Conservation (phyloP, 1,140 invertebrate species). For the Cotesia vestalis region DNA sequence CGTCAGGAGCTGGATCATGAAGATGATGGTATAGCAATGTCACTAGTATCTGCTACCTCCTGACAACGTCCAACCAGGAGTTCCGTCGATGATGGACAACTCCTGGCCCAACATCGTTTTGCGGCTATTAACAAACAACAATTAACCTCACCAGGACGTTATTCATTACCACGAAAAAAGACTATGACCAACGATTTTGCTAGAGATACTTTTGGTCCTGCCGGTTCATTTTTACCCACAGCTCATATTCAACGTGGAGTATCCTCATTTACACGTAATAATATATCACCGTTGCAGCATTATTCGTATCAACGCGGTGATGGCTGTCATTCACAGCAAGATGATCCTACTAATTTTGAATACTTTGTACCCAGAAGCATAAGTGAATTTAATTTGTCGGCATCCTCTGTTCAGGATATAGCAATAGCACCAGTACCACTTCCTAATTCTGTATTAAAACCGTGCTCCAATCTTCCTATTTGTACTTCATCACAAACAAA, state of each 20-base stretch:
- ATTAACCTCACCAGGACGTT: slow-evolving; percentile 66
- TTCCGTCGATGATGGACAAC: slow-evolving; percentile 54
- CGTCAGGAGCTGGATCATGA: slow-evolving; percentile 50
- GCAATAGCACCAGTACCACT: slow-evolving; percentile 64
- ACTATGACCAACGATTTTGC: slow-evolving; percentile 50
- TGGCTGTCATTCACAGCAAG: slow-evolving; percentile 56
- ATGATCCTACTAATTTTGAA: slow-evolving; percentile 73
- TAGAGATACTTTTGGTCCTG: slow-evolving; percentile 56
- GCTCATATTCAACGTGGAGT: slow-evolving; percentile 58
- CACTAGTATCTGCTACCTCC: slow-evolving; percentile 68
- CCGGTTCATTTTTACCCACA: slow-evolving; percentile 73
- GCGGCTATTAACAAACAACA: slow-evolving; percentile 52
- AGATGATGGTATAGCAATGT: slow-evolving; percentile 70
- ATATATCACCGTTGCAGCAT: slow-evolving; percentile 40
- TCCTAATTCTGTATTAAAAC: slow-evolving; percentile 53
- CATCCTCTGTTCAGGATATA: slow-evolving; percentile 65
- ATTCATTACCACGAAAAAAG: slow-evolving; percentile 71
- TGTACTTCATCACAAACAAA: slow-evolving; percentile 46
- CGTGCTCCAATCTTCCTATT: slow-evolving; percentile 31
- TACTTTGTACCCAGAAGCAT: slow-evolving; percentile 84
- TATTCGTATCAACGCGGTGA: slow-evolving; percentile 51
- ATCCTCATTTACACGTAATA: slow-evolving; percentile 42
- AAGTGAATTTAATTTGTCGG: slow-evolving; percentile 80
- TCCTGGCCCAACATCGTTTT: slow-evolving; percentile 59
- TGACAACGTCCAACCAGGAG: slow-evolving; percentile 70